Evolutionary conservation across 2,797 vertebrate species (phyloP).

Genomic region (Enteromius viviparus): DNA sequence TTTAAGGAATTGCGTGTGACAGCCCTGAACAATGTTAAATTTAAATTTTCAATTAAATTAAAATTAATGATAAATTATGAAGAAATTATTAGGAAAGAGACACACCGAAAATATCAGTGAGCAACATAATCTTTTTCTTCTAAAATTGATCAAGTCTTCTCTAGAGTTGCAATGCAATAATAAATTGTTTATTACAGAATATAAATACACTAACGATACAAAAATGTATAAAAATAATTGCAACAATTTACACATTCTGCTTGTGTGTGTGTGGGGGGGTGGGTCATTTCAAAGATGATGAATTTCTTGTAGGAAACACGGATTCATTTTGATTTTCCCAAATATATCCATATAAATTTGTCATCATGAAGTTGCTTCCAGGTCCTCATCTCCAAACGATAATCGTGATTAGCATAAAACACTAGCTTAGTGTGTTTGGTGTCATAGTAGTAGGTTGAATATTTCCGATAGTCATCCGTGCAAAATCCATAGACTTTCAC

Average conservation of each 20-base stretch:
- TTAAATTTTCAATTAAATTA: too few relatives aligned
- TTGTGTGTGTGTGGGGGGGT: neutral
- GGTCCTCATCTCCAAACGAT: conserved; percentile 52
- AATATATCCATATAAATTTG: conserved; percentile 53
- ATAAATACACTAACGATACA: neutral
- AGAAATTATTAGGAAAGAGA: neutral
- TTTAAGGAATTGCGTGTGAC: neutral
- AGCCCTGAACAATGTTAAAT: neutral
- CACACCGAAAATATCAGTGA: neutral
- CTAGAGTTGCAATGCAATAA: neutral
- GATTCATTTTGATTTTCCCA: neutral
- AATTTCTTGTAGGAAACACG: neutral
- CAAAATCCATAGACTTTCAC: conserved; percentile 64
- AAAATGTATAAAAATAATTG: neutral
- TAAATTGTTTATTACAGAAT: neutral
- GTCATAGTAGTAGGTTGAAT: conserved; percentile 62
- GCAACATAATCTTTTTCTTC: neutral
- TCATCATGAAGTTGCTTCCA: conserved; percentile 58
- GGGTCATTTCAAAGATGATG: neutral
- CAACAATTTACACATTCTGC: neutral
- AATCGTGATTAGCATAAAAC: conserved; percentile 62
- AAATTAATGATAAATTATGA: neutral
- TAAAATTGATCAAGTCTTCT: neutral
- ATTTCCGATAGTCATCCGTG: conserved; percentile 50
- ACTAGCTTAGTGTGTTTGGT: conserved; percentile 2